phyloP scores from a whole-genome alignment of 2,797 vertebrate species.

The Clarias pachynema region DNA sequence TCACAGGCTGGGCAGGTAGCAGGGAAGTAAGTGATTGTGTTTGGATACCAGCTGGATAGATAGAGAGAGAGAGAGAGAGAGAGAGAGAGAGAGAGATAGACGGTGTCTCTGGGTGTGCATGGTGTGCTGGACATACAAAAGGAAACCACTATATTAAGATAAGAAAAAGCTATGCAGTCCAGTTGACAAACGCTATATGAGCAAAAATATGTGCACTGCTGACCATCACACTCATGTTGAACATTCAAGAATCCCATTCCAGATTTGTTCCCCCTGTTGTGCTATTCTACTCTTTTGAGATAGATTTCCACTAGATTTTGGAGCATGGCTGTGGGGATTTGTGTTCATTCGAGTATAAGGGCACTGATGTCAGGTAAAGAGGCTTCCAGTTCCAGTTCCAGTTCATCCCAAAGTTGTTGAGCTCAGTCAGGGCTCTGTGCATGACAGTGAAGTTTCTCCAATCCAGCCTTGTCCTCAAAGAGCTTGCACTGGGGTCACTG shows the following conservation, averaged over 20 bases:
- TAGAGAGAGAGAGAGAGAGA: background rate
- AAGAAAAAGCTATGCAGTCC: background rate
- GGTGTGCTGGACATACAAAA: background rate
- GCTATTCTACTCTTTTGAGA: background rate
- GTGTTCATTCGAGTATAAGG: background rate
- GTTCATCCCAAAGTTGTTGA: background rate
- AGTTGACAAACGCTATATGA: background rate
- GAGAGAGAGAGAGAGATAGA: background rate
- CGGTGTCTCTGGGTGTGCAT: background rate
- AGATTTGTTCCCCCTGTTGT: background rate
- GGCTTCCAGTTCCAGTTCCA: background rate
- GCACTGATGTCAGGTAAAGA: background rate
- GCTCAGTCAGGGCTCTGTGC: background rate
- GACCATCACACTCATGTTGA: background rate
- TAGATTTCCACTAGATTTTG: background rate
- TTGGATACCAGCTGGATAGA: constrained; percentile 37
- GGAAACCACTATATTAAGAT: background rate
- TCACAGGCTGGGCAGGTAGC: constrained; percentile 66
- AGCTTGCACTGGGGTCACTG: background rate
- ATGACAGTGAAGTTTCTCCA: background rate
- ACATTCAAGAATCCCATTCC: background rate
- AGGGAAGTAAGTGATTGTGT: constrained; percentile 58
- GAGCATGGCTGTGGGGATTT: background rate
- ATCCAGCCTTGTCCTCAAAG: background rate
- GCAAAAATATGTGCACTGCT: background rate